Base-by-base conservation (phyloP, 2,888 invertebrate species). In the Acanthosepion pharaonis region DNA sequence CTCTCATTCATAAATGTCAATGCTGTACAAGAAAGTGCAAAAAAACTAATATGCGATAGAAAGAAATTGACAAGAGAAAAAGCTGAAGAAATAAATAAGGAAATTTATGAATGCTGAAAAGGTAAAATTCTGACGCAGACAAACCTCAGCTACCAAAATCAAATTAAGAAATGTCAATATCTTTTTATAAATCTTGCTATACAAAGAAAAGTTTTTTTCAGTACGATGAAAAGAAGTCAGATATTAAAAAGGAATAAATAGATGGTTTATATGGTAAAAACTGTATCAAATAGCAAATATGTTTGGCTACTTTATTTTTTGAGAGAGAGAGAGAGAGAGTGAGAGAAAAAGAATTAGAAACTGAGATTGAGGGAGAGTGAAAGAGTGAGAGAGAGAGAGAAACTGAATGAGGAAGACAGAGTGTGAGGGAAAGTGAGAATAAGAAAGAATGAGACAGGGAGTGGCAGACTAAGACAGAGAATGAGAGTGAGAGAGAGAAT, bases 111-210 rank as follows among this genome's bases (percentile, higher is more conserved):
- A 78, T n/a, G 33, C 78, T n/a, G 78, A 78, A 78, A 15, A 8
- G 78, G n/a, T n/a, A n/a, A 5, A 15, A 33, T 78, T n/a, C 78
- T 59, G 59, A 59, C 5, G n/a, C 78, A 78, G 33, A 78, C 78
- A 78, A n/a, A 59, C 59, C n/a, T n/a, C 78, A 78, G n/a, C 78
- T 33, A n/a, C 78, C 78, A n/a, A 78, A 78, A 78, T 78, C n/a
- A 78, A 78, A 78, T 78, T 78, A 78, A 78, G 78, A 78, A 78
- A 78, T 78, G 33, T 78, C 78, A 78, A 78, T 78, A 78, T 78
- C 78, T 15, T 78, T 78, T 78, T 78, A n/a, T n/a, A 78, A 78
- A 78, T 78, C 78, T 78, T 15, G 11, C 78, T 11, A 78, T 78
- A 78, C 9, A 33, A 78, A 78, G 18, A n/a, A 33, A 23, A 78